A percentile compares a stretch with the other conserved stretches of the same genome.
Conservation (phyloP, 2,888 invertebrate species). For the Gari tellinella region DNA sequence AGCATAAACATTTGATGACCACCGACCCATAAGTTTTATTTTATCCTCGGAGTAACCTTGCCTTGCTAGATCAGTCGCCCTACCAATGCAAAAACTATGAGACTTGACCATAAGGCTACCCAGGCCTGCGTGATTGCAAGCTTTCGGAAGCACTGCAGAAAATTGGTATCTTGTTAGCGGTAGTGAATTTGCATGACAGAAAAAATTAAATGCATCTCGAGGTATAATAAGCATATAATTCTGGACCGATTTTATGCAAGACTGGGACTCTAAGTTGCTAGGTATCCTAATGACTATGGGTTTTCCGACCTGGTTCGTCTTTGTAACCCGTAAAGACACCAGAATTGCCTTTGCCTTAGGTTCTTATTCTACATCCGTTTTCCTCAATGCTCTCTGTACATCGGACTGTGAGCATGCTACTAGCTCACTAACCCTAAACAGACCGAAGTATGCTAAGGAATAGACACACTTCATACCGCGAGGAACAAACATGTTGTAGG, state of each 20-base stretch:
- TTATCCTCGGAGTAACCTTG: constrained; percentile 10
- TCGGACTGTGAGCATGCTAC: neutral
- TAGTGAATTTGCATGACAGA: constrained; percentile 15
- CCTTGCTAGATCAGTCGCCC: constrained; percentile 19
- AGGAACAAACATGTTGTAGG: constrained; percentile 10
- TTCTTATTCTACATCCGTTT: constrained; percentile 7
- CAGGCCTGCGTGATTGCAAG: too few relatives aligned
- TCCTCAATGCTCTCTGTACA: neutral
- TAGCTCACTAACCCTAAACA: too few relatives aligned
- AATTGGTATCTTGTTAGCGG: constrained; percentile 32
- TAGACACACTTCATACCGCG: constrained; percentile 20
- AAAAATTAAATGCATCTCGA: neutral
- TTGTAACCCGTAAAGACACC: constrained; percentile 9
- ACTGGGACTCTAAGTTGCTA: neutral
- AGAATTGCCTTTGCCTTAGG: neutral
- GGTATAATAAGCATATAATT: neutral
- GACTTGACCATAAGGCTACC: too few relatives aligned
- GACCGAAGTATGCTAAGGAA: too few relatives aligned
- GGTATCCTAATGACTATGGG: constrained; percentile 6
- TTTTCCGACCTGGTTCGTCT: too few relatives aligned
- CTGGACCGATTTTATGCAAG: neutral
- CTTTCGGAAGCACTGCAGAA: constrained; percentile 23
- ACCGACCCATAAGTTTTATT: constrained; percentile 33
- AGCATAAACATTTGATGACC: constrained; percentile 21
- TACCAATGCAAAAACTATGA: constrained; percentile 35